A percentile compares a stretch with the other conserved stretches of the same genome.
Conservation (phyloP, 2,797 vertebrate species). For the Xerus rutilus region DNA sequence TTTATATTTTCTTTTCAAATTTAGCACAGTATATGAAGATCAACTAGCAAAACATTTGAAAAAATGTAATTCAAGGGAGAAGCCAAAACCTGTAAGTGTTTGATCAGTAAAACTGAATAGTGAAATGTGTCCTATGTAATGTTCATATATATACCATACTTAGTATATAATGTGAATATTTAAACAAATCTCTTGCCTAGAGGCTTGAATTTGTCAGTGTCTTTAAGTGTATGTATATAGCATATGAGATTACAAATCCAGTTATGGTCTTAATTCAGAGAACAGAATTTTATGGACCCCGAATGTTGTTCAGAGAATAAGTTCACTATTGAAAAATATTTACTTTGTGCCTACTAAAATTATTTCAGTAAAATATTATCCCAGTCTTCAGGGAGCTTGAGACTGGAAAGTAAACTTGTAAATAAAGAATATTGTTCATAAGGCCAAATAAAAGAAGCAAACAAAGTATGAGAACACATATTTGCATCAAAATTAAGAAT, state of each 20-base stretch:
- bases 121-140: neutral
- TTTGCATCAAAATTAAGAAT: slow-evolving; percentile 20
- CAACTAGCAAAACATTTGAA: slow-evolving; percentile 95
- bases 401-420: slow-evolving; percentile 22
- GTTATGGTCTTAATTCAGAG: neutral
- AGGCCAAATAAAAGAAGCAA: neutral
- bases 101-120: neutral
- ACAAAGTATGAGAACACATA: neutral
- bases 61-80: slow-evolving; percentile 97
- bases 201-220: neutral
- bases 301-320: slow-evolving; percentile 24
- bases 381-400: neutral
- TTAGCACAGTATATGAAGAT: slow-evolving; percentile 96
- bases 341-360: slow-evolving; percentile 28
- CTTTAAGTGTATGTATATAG: neutral
- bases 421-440: neutral
- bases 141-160: neutral
- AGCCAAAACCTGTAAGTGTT: slow-evolving; percentile 94
- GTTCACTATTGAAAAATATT: slow-evolving; percentile 37
- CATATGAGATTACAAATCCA: neutral
- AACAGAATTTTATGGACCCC: slow-evolving; percentile 4
- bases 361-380: slow-evolving; percentile 23
- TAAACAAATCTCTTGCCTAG: neutral
- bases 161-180: neutral
- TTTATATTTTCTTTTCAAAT: slow-evolving; percentile 78